Base-by-base conservation (phyloP, 2,888 invertebrate genomes). In the Ectropis crepuscularia region DNA sequence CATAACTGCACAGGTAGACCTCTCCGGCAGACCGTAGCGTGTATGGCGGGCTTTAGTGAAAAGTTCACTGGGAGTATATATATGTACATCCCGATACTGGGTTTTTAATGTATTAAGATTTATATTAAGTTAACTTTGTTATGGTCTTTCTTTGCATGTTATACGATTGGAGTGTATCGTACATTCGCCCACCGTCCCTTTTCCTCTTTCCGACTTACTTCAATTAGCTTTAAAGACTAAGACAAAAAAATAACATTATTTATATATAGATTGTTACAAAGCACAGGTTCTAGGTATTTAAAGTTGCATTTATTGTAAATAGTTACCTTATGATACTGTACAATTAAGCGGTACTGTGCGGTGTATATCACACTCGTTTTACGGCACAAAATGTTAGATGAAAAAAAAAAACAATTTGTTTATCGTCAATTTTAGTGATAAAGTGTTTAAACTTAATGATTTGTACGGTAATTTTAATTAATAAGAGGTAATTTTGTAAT, bases 271-370 rank as follows among this genome's bases (percentile, higher is more conserved):
- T 90, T 90, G 92, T 92, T 92, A 91, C 85, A 79, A 89, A 89
- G 92, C 92, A 92, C 92, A 91, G 91, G 92, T 90, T 89, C 84
- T 91, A 92, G 90, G 88, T 89, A 86, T 77, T 83, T 84, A 85
- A 87, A 82, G 86, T 90, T 90, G 91, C 91, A 91, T 92, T 88
- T 90, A 91, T 88, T 92, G 92, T 92, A 92, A 87, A 92, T 92
- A 92, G 88, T 88, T 88, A 90, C 63, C 67, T 65, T 66, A 70
- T 67, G 78, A 76, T 85, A 85, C 78, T 82, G 78, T 88, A 86
- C 82, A 47, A 78, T 72, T 89, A 89, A 88, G 86, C 78, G 85
- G 83, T 89, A 90, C 81, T 82, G 82, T 89, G 87, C 85, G 86
- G 88, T 90, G 88, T 89, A 85, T 73, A 80, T 85, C 89, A 92